A percentile compares a stretch with the other conserved stretches of the same genome.
These are phyloP conservation scores for Notothenia coriiceps DNA, from an alignment of 2,113 vertebrate genomes.

Conservation along the genomic window DNA sequence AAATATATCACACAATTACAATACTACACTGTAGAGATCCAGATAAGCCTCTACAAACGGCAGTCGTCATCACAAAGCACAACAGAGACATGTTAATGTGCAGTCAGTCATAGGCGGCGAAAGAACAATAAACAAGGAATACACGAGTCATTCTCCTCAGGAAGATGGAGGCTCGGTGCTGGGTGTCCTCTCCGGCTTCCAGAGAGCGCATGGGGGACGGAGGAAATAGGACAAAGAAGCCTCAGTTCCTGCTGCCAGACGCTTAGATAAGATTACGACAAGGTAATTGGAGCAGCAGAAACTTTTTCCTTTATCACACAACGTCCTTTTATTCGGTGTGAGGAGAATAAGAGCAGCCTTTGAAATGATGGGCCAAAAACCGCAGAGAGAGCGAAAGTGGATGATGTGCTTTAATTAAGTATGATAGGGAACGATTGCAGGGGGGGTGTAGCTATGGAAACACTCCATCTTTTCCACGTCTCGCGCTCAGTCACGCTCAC, in stretches of 20 bases:
- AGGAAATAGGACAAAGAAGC: conserved; percentile 57
- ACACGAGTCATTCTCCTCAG: conserved; percentile 5
- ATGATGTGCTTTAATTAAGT: conserved; percentile 57
- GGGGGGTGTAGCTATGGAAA: conserved; percentile 58
- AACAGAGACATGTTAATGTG: conserved; percentile 25
- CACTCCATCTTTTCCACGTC: conserved; percentile 35
- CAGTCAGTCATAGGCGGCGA: neutral
- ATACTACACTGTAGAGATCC: conserved; percentile 23
- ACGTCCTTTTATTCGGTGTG: conserved; percentile 51
- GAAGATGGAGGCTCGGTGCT: neutral
- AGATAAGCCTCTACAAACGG: conserved; percentile 51
- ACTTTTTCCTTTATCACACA: conserved; percentile 15
- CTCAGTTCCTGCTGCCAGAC: conserved; percentile 41
- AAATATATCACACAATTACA: conserved; percentile 17
- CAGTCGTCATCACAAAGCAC: conserved; percentile 37
- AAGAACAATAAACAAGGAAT: conserved; percentile 1
- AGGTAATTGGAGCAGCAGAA: conserved; percentile 68
- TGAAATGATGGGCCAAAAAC: conserved; percentile 45
- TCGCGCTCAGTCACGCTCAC: conserved; percentile 7
- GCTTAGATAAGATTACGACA: conserved; percentile 64
- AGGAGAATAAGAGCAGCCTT: conserved; percentile 46
- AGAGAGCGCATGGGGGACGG: conserved; percentile 9
- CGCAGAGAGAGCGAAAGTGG: conserved; percentile 20
- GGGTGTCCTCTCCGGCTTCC: conserved; percentile 5
- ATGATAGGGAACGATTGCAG: conserved; percentile 2